phyloP scores from a whole-genome alignment of 2,888 invertebrate genomes.

The Dasysyrphus tricinctus region DNA sequence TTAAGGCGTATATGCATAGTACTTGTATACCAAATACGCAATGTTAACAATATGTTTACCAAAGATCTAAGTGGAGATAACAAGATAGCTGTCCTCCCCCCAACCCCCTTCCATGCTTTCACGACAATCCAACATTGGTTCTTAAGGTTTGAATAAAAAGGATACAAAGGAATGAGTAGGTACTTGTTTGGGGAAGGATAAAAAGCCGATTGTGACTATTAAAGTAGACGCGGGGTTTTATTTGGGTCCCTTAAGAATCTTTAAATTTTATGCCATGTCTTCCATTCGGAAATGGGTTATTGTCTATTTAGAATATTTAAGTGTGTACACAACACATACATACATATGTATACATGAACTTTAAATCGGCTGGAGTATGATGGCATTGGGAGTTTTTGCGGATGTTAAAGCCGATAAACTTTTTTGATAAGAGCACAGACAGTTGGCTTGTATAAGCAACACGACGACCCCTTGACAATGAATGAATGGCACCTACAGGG shows the following conservation, averaged over 20 bases:
- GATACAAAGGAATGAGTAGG: neutral
- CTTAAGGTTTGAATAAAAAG: slow-evolving; percentile 7
- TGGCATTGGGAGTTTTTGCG: too few relatives aligned
- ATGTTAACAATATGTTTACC: slow-evolving; percentile 54
- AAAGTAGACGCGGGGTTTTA: slow-evolving; percentile 40
- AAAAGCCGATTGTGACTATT: slow-evolving; percentile 20
- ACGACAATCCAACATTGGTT: neutral
- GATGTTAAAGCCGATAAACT: slow-evolving; percentile 17
- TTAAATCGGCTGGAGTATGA: too few relatives aligned
- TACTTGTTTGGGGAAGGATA: slow-evolving; percentile 35
- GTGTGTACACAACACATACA: neutral
- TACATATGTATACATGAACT: too few relatives aligned
- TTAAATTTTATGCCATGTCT: slow-evolving; percentile 46
- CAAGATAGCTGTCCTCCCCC: slow-evolving; percentile 5
- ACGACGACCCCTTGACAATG: slow-evolving; percentile 29
- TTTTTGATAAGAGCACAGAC: slow-evolving; percentile 44
- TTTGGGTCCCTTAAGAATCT: slow-evolving; percentile 34
- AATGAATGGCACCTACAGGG: neutral
- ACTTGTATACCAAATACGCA: slow-evolving; percentile 38
- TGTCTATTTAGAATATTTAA: slow-evolving; percentile 51
- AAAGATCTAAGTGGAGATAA: slow-evolving; percentile 44
- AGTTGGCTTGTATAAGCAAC: slow-evolving; percentile 50
- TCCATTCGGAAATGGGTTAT: slow-evolving; percentile 51
- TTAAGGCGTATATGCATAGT: slow-evolving; percentile 48
- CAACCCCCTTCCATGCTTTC: too few relatives aligned